phyloP scores from a whole-genome alignment of 2,113 vertebrate species.

The Calypte anna region DNA sequence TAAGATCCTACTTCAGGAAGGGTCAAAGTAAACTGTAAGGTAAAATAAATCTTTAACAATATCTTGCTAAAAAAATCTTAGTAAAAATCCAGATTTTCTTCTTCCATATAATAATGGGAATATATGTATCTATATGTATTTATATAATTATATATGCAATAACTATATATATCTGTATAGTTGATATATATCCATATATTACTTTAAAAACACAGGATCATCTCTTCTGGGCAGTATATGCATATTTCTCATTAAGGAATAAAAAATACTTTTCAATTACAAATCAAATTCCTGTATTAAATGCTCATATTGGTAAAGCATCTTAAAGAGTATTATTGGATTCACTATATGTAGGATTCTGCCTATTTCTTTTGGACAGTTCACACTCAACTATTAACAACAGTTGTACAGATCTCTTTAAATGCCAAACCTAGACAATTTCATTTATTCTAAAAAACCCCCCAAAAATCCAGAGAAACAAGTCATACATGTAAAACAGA shows the following conservation, averaged over 20 bases:
- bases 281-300: background rate
- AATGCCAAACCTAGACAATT: background rate
- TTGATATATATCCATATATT: background rate
- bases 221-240: background rate
- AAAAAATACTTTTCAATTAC: slow-evolving; percentile 9
- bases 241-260: background rate
- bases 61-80: background rate
- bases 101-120: background rate
- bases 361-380: background rate
- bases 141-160: background rate
- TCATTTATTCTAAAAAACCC: background rate
- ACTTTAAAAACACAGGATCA: background rate
- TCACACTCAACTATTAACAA: background rate
- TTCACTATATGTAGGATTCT: background rate
- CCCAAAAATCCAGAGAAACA: background rate
- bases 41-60: background rate
- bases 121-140: background rate
- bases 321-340: background rate
- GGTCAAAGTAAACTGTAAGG: slow-evolving; percentile 34
- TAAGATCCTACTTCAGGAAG: slow-evolving; percentile 18
- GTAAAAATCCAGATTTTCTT: background rate
- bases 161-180: too few relatives aligned
- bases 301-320: background rate
- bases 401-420: background rate
- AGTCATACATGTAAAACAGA: background rate